Base-by-base conservation (phyloP, 2,797 vertebrate species). In the Anabacerthia variegaticeps region DNA sequence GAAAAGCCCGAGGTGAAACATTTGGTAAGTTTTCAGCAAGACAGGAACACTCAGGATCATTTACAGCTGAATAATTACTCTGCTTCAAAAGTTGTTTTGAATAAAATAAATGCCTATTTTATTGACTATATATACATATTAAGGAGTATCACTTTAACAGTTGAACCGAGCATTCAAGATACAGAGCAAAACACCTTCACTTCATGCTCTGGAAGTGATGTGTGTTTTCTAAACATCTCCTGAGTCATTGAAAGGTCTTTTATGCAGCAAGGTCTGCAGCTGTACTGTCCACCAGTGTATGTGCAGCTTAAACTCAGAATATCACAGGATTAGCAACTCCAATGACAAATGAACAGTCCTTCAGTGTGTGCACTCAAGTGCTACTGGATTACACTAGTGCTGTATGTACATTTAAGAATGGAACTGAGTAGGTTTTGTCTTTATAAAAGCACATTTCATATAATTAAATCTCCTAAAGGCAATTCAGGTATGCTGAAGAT, bases 21-120 rank as follows among this genome's bases (percentile, higher is more conserved):
- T 61, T 55, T 39, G 74, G 19, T 78, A 81, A 51, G 48, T 92
- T 76, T 95, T 85, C 88, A 93, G 59, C 27, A 73, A 73, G 52
- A 81, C 24, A 81, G 27, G 51, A 93, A 85, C 36, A 39, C 41
- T 71, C 67, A 36, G 22, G 44, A 77, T 80, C 39, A 74, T 72
- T 84, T 88, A 90, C 46, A 79, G 58, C 28, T 58, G 58, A 78
- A 55, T 81, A 92, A 95, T 66, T 75, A 81, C 56, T 85, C 41
- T 63, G 59, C 80, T 95, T 95, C 92, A 94, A 79, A 94, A 78
- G 67, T 5, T 59, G 37, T 65, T 95, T 82, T 76, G 74, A 89
- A 86, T 81, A 86, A 94, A 92, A 90, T 54, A 63, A 88, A 94
- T 76, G 24, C 20, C n/a, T 88, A 44, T 88, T 95, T 95, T 95